Conservation (phyloP, 2,888 invertebrate genomes). For the Merodon equestris region DNA sequence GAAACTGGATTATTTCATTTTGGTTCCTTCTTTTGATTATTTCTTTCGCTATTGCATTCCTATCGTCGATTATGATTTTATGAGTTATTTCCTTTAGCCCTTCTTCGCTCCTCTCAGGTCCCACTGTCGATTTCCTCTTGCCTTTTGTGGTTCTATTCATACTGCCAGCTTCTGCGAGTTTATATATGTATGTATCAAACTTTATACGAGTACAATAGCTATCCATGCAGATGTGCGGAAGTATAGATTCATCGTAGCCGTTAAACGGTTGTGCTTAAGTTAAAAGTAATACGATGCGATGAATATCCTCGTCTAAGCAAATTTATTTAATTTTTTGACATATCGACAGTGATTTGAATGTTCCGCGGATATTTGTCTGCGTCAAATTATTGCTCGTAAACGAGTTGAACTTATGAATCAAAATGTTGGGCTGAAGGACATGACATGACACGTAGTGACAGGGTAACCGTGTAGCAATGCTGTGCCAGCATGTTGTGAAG, state of each 20-base stretch:
- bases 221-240: no score
- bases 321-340: slow-evolving; percentile 18
- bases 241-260: no score
- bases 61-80: slow-evolving; percentile 56
- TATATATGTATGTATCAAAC: no score
- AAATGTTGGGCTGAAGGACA: slow-evolving; percentile 21
- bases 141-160: slow-evolving; percentile 7
- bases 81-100: slow-evolving; percentile 50
- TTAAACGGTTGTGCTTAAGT: no score
- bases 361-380: slow-evolving; percentile 29
- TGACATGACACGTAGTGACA: no score
- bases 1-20: slow-evolving; percentile 34
- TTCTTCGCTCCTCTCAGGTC: slow-evolving; percentile 6
- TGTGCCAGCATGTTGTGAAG: no score
- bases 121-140: background rate
- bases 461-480: no score
- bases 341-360: slow-evolving; percentile 40
- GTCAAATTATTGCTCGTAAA: slow-evolving; percentile 43
- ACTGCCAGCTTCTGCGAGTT: slow-evolving; percentile 14
- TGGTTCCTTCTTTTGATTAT: slow-evolving; percentile 21
- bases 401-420: slow-evolving; percentile 33
- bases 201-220: no score
- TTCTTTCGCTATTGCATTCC: background rate
- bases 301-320: background rate
- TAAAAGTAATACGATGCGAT: background rate